Base-by-base conservation (phyloP, 1,140 invertebrate species). In the Orius laevigatus region DNA sequence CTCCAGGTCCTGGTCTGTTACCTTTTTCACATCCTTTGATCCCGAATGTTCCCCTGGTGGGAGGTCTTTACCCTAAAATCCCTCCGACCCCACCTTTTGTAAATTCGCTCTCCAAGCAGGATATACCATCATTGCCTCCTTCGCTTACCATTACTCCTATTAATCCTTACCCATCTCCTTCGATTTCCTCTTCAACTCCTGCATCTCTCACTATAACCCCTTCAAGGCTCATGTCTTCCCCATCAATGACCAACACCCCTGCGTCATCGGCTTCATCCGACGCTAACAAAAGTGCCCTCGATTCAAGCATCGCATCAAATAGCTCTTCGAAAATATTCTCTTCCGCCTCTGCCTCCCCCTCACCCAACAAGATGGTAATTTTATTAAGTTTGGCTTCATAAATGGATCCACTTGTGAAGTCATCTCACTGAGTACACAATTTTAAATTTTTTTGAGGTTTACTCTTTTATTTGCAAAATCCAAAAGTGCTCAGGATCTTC, bases 1-100 rank as follows among this genome's bases (percentile, higher is more conserved):
- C 71, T 4, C 66, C 74, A n/a, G 70, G 74, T 5, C 76, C 78
- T 9, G 76, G 79, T 32, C 62, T 83, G 19, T 81, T 82, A 57
- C 78, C 78, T 0, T 68, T 69, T 2, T 60, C 65, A 12, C 70
- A 68, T 58, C 72, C 72, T 11, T 56, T 59, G n/a, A 62, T 67
- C 51, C 60, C 64, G 0, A 62, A 65, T 50, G 60, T 78, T 47
- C 66, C 70, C 15, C 61, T 70, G 36, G 58, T 32, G 2, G n/a
- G 15, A 39, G 15, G 56, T 43, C 57, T 64, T n/a, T 63, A 62
- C 32, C 55, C 62, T 19, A 62, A 63, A 52, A 58, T 66, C 40
- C 62, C 62, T 14, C 65, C 67, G 54, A 61, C 68, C 34, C 58
- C 51, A 57, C 66, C 59, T 58, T 57, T 46, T 43, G 49, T 58